Evolutionary conservation across 2,113 vertebrate genomes (phyloP).

Genomic region (Castor canadensis): DNA sequence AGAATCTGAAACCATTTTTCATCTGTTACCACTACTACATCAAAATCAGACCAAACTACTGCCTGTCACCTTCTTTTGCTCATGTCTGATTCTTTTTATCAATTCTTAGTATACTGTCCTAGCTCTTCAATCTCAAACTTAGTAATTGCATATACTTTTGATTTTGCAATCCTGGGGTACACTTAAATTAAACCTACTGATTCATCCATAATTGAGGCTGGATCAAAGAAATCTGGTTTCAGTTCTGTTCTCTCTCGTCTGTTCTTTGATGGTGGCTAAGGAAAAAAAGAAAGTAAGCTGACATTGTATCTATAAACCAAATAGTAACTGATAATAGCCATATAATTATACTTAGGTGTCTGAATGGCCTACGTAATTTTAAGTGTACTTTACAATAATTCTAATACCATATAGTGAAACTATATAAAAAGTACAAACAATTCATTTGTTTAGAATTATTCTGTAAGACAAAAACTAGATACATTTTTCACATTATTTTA

Average conservation of each 20-base stretch:
- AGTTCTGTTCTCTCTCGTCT: constrained; percentile 97
- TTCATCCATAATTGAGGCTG: constrained; percentile 99
- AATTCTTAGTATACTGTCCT: constrained; percentile 8
- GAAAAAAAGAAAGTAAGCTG: constrained; percentile 68
- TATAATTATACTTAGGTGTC: constrained; percentile 45
- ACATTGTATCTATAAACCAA: neutral
- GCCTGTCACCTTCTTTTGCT: constrained; percentile 15
- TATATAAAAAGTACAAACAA: constrained; percentile 29
- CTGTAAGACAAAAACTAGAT: constrained; percentile 7
- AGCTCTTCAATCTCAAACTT: constrained; percentile 56
- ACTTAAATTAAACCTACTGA: constrained; percentile 90
- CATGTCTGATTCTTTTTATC: constrained; percentile 10
- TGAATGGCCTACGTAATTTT: neutral
- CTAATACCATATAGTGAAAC: neutral
- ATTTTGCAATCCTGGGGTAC: constrained; percentile 63
- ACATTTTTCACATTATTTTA: neutral
- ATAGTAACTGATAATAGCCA: constrained; percentile 42
- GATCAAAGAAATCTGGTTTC: constrained; percentile 99
- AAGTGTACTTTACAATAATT: constrained; percentile 24
- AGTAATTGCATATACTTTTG: constrained; percentile 41
- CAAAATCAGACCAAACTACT: no score
- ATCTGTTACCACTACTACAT: neutral
- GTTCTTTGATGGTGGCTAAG: constrained; percentile 98
- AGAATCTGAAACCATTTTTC: constrained; percentile 49
- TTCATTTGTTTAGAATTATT: constrained; percentile 17